Evolutionary conservation across 2,888 invertebrate species (phyloP), one percentile per base, ranked within the genome.

Genomic region (Cacoxenus indagator): DNA sequence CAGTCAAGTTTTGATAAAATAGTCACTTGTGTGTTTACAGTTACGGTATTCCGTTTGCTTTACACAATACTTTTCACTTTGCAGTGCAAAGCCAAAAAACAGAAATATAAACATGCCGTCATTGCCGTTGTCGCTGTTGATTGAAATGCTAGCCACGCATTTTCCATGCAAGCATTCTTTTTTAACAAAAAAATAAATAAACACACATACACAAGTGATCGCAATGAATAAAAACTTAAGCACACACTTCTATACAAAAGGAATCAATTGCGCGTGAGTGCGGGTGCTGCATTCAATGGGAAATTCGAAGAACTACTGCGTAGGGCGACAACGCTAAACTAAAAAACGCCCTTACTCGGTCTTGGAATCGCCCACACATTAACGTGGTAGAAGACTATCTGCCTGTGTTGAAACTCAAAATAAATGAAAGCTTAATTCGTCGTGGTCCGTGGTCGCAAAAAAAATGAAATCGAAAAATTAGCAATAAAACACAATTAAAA

Each of bases 401-500:
- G 22, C 54, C 8, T 24, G 24, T 14, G 14, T 26, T 54, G 24
- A 24, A 54, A 54, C 54, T 22, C 24, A 14, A 54, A 54, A 26
- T 54, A 26, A 26, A 54, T 54, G 24, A 54, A 54, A 54, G 54
- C 54, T 54, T 22, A 54, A 54, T 37, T 11, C 37, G 37, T 37
- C 37, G 37, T 14, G 19, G 19, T 17, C 5, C 46, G 46, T 46
- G n/a, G n/a, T 17, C n/a, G 17, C 46, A 46, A 46, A 54, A 48
- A 48, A 46, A 17, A 48, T 48, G 48, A 54, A 22, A 26, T 26
- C 22, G 57, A 67, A 61, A 70, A 75, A 75, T 76, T 76, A 72
- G 76, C 75, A 72, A 74, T 76, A 74, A 76, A 76, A 75, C 74
- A 76, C 59, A 29, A 48, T 11, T 26, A 54, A 54, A 67, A 37